These are phyloP conservation scores for Drosophila truncata DNA, from an alignment of 1,140 invertebrate species.

Conservation along the genomic window DNA sequence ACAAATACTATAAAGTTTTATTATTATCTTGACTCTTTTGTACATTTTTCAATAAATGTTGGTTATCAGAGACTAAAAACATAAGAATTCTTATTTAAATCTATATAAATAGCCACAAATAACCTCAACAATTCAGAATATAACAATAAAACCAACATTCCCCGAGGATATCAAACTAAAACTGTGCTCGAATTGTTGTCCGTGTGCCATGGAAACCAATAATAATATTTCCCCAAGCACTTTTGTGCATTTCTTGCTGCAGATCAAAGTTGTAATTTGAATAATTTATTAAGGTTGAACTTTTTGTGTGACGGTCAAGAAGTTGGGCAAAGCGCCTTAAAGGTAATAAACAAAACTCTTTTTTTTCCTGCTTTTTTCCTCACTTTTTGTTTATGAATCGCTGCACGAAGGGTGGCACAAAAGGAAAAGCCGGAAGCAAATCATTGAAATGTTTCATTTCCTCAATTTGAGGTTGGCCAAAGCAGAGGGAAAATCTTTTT, in stretches of 20 bases:
- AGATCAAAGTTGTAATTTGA: slow-evolving; percentile 50
- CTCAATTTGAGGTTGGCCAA: slow-evolving; percentile 62
- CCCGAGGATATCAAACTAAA: not conserved
- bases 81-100: no score
- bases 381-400: slow-evolving; percentile 34
- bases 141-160: not conserved
- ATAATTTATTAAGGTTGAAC: slow-evolving; percentile 42
- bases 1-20: not conserved
- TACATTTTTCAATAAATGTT: no score
- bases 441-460: slow-evolving; percentile 82
- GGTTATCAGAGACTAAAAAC: not conserved
- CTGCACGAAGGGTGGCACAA: slow-evolving; percentile 11
- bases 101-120: not conserved
- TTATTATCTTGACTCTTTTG: not conserved
- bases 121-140: not conserved
- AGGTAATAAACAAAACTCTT: slow-evolving; percentile 57
- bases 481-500: slow-evolving; percentile 37
- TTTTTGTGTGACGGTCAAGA: slow-evolving; percentile 51
- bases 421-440: slow-evolving; percentile 67
- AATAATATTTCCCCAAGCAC: slow-evolving; percentile 33
- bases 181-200: slow-evolving; percentile 1
- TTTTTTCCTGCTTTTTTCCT: slow-evolving; percentile 6
- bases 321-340: slow-evolving; percentile 56
- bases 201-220: slow-evolving; percentile 34
- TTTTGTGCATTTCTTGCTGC: slow-evolving; percentile 18